These are phyloP conservation scores for Maccullochella peelii DNA, from an alignment of 2,113 vertebrate genomes.

Conservation along the genomic window DNA sequence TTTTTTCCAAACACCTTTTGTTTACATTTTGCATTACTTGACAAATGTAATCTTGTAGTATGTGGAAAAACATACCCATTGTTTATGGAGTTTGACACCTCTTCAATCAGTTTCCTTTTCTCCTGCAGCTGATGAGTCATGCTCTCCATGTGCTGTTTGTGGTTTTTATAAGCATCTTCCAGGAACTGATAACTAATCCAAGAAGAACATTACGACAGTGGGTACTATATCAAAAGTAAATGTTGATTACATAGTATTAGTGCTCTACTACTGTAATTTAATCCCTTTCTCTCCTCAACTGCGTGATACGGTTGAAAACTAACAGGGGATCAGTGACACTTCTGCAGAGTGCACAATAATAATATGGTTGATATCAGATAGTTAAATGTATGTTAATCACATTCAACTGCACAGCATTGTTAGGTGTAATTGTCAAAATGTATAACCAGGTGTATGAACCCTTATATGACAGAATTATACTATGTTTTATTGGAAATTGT, in stretches of 20 bases:
- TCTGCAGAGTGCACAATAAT: neutral
- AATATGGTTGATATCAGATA: neutral
- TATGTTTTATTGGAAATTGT: neutral
- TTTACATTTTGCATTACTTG: neutral
- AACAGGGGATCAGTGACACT: neutral
- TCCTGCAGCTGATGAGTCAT: conserved; percentile 93
- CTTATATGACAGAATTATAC: neutral
- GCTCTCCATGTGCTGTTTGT: conserved; percentile 93
- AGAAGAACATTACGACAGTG: conserved; percentile 30
- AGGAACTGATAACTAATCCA: conserved; percentile 92
- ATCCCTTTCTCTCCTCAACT: neutral
- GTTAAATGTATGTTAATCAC: neutral
- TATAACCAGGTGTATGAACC: neutral
- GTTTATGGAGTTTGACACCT: conserved; percentile 91
- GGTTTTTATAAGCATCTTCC: conserved; percentile 94
- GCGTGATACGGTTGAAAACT: neutral
- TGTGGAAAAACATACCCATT: conserved; percentile 84
- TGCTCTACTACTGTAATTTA: neutral
- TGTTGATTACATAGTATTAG: neutral
- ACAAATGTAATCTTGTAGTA: neutral
- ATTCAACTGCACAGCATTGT: neutral
- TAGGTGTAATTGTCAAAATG: neutral
- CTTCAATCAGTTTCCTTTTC: conserved; percentile 92
- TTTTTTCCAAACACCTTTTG: neutral
- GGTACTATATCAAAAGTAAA: neutral